Percentiles rank a stretch among this genome's conserved stretches.
These are phyloP conservation scores for Lophotriccus pileatus DNA, from an alignment of 2,797 vertebrate species.

Conservation along the genomic window DNA sequence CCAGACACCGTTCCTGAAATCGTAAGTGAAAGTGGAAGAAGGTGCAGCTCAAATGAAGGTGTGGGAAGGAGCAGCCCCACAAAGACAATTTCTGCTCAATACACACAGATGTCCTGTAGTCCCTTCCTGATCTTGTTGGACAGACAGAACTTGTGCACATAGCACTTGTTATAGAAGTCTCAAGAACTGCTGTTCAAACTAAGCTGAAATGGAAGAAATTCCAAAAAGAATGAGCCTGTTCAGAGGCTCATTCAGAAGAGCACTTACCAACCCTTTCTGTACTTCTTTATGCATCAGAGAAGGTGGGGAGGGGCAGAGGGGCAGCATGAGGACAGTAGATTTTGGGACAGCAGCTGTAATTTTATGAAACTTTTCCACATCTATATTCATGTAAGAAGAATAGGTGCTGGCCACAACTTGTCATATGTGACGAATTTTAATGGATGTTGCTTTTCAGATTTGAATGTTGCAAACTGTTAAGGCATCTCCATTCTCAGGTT, in stretches of 20 bases:
- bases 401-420: neutral
- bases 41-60: neutral
- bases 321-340: neutral
- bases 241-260: neutral
- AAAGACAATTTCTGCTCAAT: neutral
- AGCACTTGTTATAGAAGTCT: neutral
- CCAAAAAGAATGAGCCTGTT: neutral
- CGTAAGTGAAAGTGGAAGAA: neutral
- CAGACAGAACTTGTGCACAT: neutral
- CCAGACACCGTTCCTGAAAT: neutral
- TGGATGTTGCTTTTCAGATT: neutral
- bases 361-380: neutral
- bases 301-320: neutral
- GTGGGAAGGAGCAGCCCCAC: neutral
- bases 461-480: neutral
- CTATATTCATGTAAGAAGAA: neutral
- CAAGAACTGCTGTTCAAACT: neutral
- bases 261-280: neutral
- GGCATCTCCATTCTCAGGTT: neutral
- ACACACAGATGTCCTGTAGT: neutral
- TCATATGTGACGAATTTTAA: neutral
- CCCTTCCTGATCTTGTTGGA: neutral
- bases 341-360: neutral
- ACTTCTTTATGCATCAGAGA: neutral
- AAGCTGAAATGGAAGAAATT: neutral